Evolutionary conservation across 2,113 vertebrate genomes (phyloP), one percentile per base, ranked within the genome.

Genomic region (Sphyrna mokarran): DNA sequence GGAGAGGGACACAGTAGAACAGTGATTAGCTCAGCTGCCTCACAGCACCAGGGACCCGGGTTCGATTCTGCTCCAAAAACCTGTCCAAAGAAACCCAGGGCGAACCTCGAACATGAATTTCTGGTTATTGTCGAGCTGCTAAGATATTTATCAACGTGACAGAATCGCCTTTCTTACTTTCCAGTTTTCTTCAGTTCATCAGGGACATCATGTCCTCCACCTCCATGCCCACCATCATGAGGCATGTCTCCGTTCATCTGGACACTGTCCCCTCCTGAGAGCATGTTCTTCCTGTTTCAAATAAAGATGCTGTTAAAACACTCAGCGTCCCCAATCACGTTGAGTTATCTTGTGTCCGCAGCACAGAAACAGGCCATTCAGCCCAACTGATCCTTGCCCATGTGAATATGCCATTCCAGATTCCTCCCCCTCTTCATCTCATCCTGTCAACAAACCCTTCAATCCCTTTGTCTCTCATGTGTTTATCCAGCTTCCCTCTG

Each of bases 231-330:
- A 33, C 98, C 98, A 0, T 98, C 98, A 0, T 98, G 98, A 85
- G 98, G 98, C 0, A 97, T 98, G 96, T 99, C 98, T 85, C 99
- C 99, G 1, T 99, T 99, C 99, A 99, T 99, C 97, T 99, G 99
- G 0, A 98, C 33, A 8, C 98, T 97, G 29, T 99, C 99, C 4
- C 98, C 98, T 78, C 98, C 99, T 0, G 98, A 97, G 87, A 99
- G 99, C 98, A 99, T 98, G 97, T 99, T 99, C 96, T 99, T 99
- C 97, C 99, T 99, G 95, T 96, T 94, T 6, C 95, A 96, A 95
- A 48, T 14, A 37, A 95, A 48, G 40, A 29, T 66, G 20, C 10
- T 54, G 43, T 72, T 72, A 72, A 14, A 76, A 63, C 26, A 66
- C 14, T 89, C 23, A 1, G 0, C 86, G 54, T 6, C 3, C 20